A percentile compares a stretch with the other conserved stretches of the same genome.
phyloP scores from a whole-genome alignment of 92 coral and sea anemone genomes.

The Porites lobata region DNA sequence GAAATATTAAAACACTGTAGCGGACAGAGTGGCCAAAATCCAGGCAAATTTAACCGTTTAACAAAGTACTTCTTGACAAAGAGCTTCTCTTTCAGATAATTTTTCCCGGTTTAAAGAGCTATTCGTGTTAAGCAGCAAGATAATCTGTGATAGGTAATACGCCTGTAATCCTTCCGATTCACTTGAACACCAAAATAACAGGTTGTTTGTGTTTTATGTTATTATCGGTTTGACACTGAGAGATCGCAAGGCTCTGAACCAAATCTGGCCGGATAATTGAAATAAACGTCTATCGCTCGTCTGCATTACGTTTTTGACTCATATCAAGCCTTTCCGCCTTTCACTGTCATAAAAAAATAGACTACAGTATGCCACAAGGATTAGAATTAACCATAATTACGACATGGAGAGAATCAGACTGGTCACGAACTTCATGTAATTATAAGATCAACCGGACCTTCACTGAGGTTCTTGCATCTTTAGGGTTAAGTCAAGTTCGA shows the following conservation, averaged over 20 bases:
- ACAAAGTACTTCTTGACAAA: too few species aligned
- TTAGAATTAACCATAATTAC: too few species aligned
- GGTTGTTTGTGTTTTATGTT: slow-evolving; percentile 10
- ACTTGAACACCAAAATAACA: slow-evolving; percentile 4
- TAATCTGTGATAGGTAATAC: background rate
- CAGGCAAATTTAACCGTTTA: background rate
- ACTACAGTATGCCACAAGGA: too few species aligned
- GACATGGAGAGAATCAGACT: too few species aligned
- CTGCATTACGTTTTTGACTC: background rate
- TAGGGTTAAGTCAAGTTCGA: too few species aligned
- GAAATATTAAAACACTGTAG: slow-evolving; percentile 6
- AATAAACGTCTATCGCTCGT: background rate
- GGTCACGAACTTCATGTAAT: too few species aligned
- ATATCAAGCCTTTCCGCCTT: too few species aligned
- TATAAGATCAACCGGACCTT: too few species aligned
- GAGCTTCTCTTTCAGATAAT: too few species aligned
- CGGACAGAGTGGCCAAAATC: background rate
- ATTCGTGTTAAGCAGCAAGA: background rate
- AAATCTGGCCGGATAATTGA: background rate
- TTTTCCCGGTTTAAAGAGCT: too few species aligned
- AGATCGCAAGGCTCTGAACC: background rate
- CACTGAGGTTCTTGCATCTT: too few species aligned
- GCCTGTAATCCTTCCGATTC: background rate
- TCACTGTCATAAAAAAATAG: too few species aligned
- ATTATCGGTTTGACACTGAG: background rate